A percentile compares a stretch with the other conserved stretches of the same genome.
These are phyloP conservation scores for Erynnis tages DNA, from an alignment of 2,888 invertebrate genomes.

Conservation along the genomic window DNA sequence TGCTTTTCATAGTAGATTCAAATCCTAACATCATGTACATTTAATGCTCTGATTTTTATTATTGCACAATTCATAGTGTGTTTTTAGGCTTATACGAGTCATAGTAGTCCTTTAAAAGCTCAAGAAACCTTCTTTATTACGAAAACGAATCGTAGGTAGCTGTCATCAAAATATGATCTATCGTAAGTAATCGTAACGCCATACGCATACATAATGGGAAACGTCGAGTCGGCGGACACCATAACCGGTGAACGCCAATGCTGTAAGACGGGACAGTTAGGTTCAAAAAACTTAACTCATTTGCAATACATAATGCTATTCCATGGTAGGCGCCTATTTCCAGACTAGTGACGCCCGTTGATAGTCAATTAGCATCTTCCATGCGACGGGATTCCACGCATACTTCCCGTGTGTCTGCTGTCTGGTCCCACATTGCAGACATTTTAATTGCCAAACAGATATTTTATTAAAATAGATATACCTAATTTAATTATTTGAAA, in stretches of 20 bases:
- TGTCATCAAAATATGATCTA: slow-evolving; percentile 13
- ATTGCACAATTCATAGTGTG: too few relatives aligned
- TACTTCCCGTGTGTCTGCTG: slow-evolving; percentile 59
- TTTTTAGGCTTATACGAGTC: too few relatives aligned
- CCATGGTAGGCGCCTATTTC: slow-evolving; percentile 46
- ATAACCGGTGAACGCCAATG: slow-evolving; percentile 15
- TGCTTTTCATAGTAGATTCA: too few relatives aligned
- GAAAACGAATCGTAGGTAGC: neutral
- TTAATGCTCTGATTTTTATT: too few relatives aligned
- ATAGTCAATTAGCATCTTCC: slow-evolving; percentile 64
- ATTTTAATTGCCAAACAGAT: slow-evolving; percentile 21
- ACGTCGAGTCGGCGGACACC: slow-evolving; percentile 4
- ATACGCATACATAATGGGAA: slow-evolving; percentile 14
- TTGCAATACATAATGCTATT: slow-evolving; percentile 33
- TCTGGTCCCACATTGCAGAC: slow-evolving; percentile 51
- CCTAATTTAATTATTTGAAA: too few relatives aligned
- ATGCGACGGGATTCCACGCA: slow-evolving; percentile 60
- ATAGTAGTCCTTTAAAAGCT: too few relatives aligned
- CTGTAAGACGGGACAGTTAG: slow-evolving; percentile 18
- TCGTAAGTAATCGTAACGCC: slow-evolving; percentile 6
- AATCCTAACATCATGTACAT: too few relatives aligned
- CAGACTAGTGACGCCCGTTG: slow-evolving; percentile 49
- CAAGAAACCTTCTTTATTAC: too few relatives aligned
- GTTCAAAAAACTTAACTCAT: slow-evolving; percentile 27
- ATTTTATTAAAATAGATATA: slow-evolving; percentile 1